phyloP scores from a whole-genome alignment of 2,113 vertebrate species.

The Lates calcarifer region DNA sequence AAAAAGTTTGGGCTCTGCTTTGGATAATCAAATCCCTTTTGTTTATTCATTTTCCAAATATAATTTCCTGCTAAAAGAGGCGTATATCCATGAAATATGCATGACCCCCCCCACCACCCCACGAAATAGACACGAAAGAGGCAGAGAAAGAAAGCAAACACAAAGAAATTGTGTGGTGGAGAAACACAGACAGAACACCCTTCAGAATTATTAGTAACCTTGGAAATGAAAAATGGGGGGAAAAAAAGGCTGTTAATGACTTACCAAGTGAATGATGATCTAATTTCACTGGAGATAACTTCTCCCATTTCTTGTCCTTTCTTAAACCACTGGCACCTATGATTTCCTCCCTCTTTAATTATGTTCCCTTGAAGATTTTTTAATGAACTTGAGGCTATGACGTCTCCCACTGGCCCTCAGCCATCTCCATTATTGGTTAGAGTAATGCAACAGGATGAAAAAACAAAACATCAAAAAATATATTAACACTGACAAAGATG shows the following conservation, averaged over 20 bases:
- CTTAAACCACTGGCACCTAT: neutral
- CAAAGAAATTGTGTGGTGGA: neutral
- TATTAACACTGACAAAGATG: neutral
- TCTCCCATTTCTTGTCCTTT: neutral
- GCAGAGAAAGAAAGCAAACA: constrained; percentile 17
- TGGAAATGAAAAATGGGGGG: neutral
- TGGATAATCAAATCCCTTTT: constrained; percentile 44
- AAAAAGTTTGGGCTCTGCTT: constrained; percentile 7
- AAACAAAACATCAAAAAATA: neutral
- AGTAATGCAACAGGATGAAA: neutral
- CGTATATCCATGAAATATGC: constrained; percentile 55
- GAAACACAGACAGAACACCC: neutral
- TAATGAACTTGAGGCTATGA: neutral
- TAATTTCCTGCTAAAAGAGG: constrained; percentile 47
- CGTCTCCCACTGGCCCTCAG: neutral
- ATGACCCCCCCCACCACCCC: constrained; percentile 33
- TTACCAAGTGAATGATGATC: neutral
- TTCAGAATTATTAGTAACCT: constrained; percentile 17
- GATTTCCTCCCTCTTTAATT: neutral
- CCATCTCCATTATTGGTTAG: neutral
- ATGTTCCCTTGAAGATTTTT: neutral
- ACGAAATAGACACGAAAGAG: too few species aligned
- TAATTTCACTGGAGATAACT: neutral
- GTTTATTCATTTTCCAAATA: constrained; percentile 58
- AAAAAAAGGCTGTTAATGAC: neutral